phyloP scores from a whole-genome alignment of 2,888 invertebrate genomes.

The Bellardia pandia region DNA sequence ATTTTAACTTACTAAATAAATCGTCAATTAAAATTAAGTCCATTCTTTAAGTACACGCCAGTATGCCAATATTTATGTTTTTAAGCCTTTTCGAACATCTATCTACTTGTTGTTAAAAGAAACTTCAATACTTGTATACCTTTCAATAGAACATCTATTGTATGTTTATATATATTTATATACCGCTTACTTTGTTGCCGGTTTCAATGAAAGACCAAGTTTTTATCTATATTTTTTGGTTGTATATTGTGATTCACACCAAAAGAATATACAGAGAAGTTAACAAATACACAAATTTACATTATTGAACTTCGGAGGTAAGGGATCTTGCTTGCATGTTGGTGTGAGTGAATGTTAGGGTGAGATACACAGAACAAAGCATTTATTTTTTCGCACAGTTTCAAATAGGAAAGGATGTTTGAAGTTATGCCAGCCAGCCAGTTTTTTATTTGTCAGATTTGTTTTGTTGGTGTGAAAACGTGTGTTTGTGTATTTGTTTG shows the following conservation, averaged over 20 bases:
- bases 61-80: constrained; percentile 27
- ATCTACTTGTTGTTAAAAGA: neutral
- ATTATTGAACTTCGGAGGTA: too few species aligned
- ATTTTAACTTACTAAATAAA: neutral
- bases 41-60: neutral
- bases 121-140: neutral
- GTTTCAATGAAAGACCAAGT: constrained; percentile 54
- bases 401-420: constrained; percentile 13
- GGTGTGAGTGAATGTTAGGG: neutral
- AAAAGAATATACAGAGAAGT: constrained; percentile 3
- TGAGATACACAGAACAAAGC: neutral
- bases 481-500: neutral
- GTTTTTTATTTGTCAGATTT: constrained; percentile 49
- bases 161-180: neutral
- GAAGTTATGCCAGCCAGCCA: constrained; percentile 20
- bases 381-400: constrained; percentile 11
- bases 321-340: neutral
- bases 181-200: constrained; percentile 29
- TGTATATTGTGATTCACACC: constrained; percentile 18
- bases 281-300: neutral
- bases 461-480: neutral
- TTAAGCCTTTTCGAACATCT: neutral
- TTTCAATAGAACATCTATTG: neutral
- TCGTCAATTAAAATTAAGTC: neutral
- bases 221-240: constrained; percentile 44